Base-by-base conservation (phyloP, 2,113 vertebrate genomes). In the Ailuropoda melanoleuca region DNA sequence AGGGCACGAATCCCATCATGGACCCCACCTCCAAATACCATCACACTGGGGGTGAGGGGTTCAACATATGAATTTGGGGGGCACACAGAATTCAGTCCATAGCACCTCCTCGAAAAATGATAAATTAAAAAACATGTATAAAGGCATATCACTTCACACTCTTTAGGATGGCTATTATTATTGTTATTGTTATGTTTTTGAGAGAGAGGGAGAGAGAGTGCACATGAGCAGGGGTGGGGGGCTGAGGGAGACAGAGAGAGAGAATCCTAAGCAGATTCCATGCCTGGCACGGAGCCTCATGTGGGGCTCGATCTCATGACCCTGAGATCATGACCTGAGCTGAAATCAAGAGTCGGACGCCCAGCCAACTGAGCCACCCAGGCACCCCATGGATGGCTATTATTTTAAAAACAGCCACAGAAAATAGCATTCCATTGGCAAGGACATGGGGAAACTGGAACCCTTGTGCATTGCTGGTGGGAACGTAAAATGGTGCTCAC, bases 401-500 rank as follows among this genome's bases (percentile, higher is more conserved):
- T 11, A 31, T 26, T 14, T 37, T 53, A 26, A n/a, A 26, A 39
- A 53, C 14, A 68, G 46, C 48, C 26, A 21, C 12, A 24, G 53
- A 21, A 48, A 19, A 18, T 29, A 6, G n/a, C 15, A 2, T 29
- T 14, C 50, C 64, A 1, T 0, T 1, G 23, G 78, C 6, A 5
- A 56, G 37, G 53, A 9, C 1, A 23, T 9, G 17, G 43, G 24
- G 80, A 64, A 29, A 9, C 3, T 1, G 6, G 50, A 14, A 15
- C 6, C 31, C 50, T 64, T 8, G 39, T 1, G 70, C 39, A 26
- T 15, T 2, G 21, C 21, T 37, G 64, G 53, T 14, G 70, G 70
- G 70, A 74, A 43, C 6, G 1, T 26, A 1, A n/a, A 9, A 13
- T 2, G 14, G 29, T 1, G 4, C 78, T 3, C 46, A 53, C 3